Evolutionary conservation across 2,113 vertebrate species (phyloP).

Genomic region (Colinus virginianus): DNA sequence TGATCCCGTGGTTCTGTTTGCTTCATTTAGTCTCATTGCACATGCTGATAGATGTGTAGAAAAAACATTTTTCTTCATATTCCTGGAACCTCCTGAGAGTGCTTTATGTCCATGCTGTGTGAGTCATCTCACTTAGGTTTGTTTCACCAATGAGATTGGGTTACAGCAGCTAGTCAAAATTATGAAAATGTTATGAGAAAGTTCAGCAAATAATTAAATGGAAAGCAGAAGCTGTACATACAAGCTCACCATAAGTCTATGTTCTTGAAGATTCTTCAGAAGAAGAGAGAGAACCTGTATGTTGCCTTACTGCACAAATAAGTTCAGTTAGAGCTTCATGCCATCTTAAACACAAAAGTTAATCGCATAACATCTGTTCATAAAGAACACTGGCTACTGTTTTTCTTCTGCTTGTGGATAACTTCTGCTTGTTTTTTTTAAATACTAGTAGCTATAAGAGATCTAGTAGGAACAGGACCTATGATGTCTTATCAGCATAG

Average conservation of each 20-base stretch:
- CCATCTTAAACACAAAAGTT: neutral
- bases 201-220: neutral
- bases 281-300: neutral
- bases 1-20: neutral
- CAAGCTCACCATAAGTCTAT: neutral
- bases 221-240: neutral
- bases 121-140: neutral
- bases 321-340: neutral
- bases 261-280: neutral
- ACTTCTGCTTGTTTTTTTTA: neutral
- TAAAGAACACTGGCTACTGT: neutral
- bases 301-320: neutral
- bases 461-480: neutral
- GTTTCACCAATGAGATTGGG: neutral
- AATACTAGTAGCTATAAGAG: neutral
- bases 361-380: neutral
- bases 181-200: neutral
- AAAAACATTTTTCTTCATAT: neutral
- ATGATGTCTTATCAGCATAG: neutral
- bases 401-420: neutral
- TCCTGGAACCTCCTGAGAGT: neutral
- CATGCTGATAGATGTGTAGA: neutral
- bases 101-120: rapidly evolving
- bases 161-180: neutral
- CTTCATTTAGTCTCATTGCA: neutral